Conservation (phyloP, 1,140 invertebrate genomes). For the Penaeus japonicus region DNA sequence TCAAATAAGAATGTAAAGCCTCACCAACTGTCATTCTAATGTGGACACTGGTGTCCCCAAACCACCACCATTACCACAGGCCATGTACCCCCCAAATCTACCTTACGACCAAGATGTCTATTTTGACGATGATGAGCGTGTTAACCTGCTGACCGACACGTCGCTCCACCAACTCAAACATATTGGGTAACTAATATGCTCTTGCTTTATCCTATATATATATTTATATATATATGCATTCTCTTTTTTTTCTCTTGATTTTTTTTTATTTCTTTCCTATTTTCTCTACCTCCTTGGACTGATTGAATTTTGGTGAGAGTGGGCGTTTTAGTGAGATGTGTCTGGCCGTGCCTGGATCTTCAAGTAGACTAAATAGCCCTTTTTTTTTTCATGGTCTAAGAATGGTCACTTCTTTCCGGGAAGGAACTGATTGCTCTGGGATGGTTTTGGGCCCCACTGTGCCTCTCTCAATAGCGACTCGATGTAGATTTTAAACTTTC, state of each 20-base stretch:
- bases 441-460: no score
- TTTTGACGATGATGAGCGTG: slow-evolving; percentile 58
- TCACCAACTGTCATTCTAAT: neutral
- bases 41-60: slow-evolving; percentile 34
- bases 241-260: neutral
- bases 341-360: no score
- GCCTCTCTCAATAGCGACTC: no score
- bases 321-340: no score
- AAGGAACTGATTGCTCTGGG: no score
- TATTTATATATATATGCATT: neutral
- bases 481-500: no score
- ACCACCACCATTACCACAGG: slow-evolving; percentile 50
- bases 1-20: neutral
- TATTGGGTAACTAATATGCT: slow-evolving; percentile 57
- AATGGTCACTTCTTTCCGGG: no score
- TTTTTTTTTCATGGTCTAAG: no score
- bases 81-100: slow-evolving; percentile 59
- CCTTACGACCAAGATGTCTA: slow-evolving; percentile 58
- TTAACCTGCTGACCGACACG: slow-evolving; percentile 57
- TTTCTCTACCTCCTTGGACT: no score
- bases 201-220: neutral
- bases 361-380: no score
- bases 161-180: slow-evolving; percentile 58
- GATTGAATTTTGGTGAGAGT: no score
- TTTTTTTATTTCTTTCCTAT: neutral